Base-by-base conservation (phyloP, 2,797 vertebrate species). In the Alosa sapidissima region DNA sequence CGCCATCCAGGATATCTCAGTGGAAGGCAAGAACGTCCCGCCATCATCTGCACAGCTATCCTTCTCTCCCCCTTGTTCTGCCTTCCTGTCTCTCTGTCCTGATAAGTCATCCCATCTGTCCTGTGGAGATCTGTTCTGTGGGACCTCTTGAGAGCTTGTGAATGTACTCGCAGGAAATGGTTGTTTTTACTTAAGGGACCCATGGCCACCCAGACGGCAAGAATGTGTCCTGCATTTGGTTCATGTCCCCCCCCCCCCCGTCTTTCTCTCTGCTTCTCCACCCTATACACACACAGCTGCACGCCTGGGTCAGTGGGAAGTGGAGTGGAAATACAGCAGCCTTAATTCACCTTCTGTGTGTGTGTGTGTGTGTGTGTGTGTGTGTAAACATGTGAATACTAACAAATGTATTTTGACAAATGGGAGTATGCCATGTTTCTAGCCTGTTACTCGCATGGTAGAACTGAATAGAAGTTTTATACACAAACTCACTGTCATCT, bases 1-100 rank as follows among this genome's bases (percentile, higher is more conserved):
- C 0, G 98, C 97, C 89, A 99, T 99, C 90, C 98, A 99, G 94
- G 98, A 99, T 89, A 98, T 99, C 93, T 99, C 98, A 0, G 97
- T 98, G 87, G 98, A 98, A 94, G 97, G 97, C 97, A 89, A 92
- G 84, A 60, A 16, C 54, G 10, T 54, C 3, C 55, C 19, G 6
- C 10, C 3, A 36, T 14, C 28, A 9, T 65, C n/a, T 65, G 60
- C 9, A 7, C 24, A 68, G 28, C 62, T 68, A 13, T 68, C 24
- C 10, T 11, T 68, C 24, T 68, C 62, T 65, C 62, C 62, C 41
- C 33, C 55, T 16, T 3, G 16, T 36, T 0, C 72, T 2, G 14
- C 68, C 36, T 19, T 47, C 58, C 62, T 47, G 81, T 68, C 49
- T 21, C 54, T 19, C 54, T 55, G 16, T 55, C 36, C 58, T 83